These are phyloP conservation scores for Neopipo cinnamomea DNA, from an alignment of 2,113 vertebrate genomes.

Conservation along the genomic window DNA sequence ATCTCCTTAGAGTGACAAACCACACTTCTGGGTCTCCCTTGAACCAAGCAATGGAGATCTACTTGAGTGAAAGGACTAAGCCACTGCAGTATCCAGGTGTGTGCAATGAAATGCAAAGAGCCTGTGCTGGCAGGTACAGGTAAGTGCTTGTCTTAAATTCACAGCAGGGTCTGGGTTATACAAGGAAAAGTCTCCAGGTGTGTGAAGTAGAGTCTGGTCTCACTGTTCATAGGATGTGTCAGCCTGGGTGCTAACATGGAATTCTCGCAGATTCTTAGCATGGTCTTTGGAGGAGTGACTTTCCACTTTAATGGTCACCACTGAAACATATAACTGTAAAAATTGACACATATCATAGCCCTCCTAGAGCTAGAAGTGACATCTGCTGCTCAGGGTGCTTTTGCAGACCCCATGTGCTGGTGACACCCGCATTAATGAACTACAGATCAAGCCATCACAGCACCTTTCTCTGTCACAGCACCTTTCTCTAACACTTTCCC, in stretches of 20 bases:
- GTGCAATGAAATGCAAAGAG: not conserved
- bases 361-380: not conserved
- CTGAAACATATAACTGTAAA: not conserved
- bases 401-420: not conserved
- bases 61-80: not conserved
- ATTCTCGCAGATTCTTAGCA: not conserved
- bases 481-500: not conserved
- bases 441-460: not conserved
- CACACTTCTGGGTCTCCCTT: not conserved
- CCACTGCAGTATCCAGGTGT: not conserved
- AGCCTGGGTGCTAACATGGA: not conserved
- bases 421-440: not conserved
- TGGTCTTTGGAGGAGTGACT: not conserved
- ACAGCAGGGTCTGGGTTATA: not conserved
- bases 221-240: not conserved
- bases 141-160: not conserved
- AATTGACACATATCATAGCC: not conserved
- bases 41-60: not conserved
- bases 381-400: not conserved
- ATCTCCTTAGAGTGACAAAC: not conserved
- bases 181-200: not conserved
- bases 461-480: not conserved
- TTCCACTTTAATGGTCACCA: not conserved
- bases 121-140: not conserved
- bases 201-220: not conserved